Evolutionary conservation across 2,113 vertebrate species (phyloP), one percentile per base, ranked within the genome.

Genomic region (Hemiprocne comata): DNA sequence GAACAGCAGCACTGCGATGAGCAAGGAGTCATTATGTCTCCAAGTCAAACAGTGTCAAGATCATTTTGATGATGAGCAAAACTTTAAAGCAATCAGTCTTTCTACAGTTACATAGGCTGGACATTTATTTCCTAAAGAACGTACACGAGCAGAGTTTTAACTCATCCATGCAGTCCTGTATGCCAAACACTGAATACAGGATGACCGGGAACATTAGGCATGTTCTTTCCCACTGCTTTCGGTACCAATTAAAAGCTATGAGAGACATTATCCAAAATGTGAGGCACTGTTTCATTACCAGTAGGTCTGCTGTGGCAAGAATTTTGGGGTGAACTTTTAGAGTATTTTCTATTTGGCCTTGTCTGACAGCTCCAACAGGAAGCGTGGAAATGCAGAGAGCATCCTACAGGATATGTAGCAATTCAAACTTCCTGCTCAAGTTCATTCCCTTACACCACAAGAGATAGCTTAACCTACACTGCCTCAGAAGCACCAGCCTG

Each of bases 331-430:
- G 13, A 82, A 51, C 34, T 85, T 33, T 13, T 48, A 19, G 21
- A 85, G 33, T 38, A 64, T 83, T 72, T 93, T 90, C 34, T 84
- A 17, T 33, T 78, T 44, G 26, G 82, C 61, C 48, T 53, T n/a
- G 42, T 62, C 70, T 36, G 60, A 88, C 18, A 90, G 79, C 0
- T 3, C 31, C 2, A 2, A 86, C 73, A 71, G 78, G 55, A 88
- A 88, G 24, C 36, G 7, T 38, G 55, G 87, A 90, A 95, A 82
- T 36, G 33, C 64, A 83, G 42, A 83, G 42, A 44, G 10, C 17
- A 65, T 81, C 85, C 91, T 79, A 77, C 46, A 93, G 72, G 90
- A 91, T 88, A 89, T 48, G 75, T 13, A 74, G 82, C 58, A 94
- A 94, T 60, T 93, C 51, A 50, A 80, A 60, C 82, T 90, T 96